These are phyloP conservation scores for Onychostoma macrolepis DNA, from an alignment of 2,113 vertebrate genomes.

Conservation along the genomic window DNA sequence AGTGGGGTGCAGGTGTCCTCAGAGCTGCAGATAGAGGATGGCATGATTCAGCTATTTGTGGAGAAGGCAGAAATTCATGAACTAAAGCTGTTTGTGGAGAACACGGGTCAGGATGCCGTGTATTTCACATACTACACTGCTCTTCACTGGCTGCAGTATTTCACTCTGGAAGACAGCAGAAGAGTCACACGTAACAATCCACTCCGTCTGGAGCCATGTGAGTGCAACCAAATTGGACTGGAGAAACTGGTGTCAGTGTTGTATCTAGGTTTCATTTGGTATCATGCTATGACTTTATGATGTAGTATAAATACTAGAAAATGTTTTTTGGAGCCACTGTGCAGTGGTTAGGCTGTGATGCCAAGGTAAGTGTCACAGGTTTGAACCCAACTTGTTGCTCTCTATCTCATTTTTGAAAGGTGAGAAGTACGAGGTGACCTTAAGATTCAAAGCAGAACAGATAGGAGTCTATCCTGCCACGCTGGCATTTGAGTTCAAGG, in stretches of 20 bases:
- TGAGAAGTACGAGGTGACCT: constrained; percentile 71
- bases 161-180: constrained; percentile 66
- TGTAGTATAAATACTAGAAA: neutral
- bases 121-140: constrained; percentile 76
- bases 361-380: neutral
- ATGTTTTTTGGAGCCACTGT: neutral
- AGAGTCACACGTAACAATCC: constrained; percentile 67
- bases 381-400: neutral
- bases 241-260: neutral
- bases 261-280: neutral
- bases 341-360: neutral
- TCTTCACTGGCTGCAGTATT: constrained; percentile 52
- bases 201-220: constrained; percentile 78
- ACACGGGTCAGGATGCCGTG: constrained; percentile 69
- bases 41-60: constrained; percentile 73
- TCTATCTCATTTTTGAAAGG: constrained; percentile 69
- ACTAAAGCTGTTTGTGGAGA: constrained; percentile 76
- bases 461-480: constrained; percentile 77
- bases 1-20: constrained; percentile 76
- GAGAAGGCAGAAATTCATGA: constrained; percentile 32
- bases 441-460: constrained; percentile 68
- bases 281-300: neutral
- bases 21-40: constrained; percentile 54
- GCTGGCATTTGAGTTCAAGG: constrained; percentile 81
- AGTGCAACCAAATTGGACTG: constrained; percentile 38